Conservation (phyloP, 1,140 invertebrate genomes). For the Melipona quadrifasciata region DNA sequence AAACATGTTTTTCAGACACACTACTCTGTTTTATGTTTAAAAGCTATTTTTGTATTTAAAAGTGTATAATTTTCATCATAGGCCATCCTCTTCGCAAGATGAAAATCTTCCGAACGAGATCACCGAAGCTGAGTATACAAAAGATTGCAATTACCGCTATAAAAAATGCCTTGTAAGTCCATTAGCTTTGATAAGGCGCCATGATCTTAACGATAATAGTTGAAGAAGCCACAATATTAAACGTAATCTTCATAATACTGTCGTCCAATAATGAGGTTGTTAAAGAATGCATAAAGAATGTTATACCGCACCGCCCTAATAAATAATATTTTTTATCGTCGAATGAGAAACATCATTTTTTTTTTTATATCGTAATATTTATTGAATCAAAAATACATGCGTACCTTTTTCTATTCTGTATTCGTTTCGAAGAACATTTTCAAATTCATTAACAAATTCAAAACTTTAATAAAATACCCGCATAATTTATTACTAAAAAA, state of each 20-base stretch:
- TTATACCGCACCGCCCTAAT: no score
- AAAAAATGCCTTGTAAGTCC: constrained; percentile 78
- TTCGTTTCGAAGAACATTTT: neutral
- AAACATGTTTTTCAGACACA: neutral
- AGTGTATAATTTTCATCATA: constrained; percentile 64
- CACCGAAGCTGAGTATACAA: constrained; percentile 75
- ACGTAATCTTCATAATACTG: constrained; percentile 5
- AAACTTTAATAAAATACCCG: neutral
- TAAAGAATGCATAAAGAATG: neutral
- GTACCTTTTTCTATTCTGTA: no score
- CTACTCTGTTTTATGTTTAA: no score
- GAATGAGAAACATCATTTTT: neutral
- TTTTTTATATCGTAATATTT: neutral
- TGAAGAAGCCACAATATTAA: neutral
- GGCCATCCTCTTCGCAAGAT: constrained; percentile 78
- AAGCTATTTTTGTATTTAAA: neutral
- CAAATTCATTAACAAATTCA: neutral
- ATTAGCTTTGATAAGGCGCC: constrained; percentile 73
- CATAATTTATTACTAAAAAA: no score
- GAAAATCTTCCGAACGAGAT: constrained; percentile 75
- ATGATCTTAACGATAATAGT: constrained; percentile 10
- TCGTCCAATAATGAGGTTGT: neutral
- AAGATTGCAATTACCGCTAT: constrained; percentile 73
- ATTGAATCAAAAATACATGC: constrained; percentile 5
- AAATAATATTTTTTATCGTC: neutral